A percentile compares a stretch with the other conserved stretches of the same genome.
phyloP scores from a whole-genome alignment of 2,888 invertebrate genomes.

The Diplazon laetatorius region DNA sequence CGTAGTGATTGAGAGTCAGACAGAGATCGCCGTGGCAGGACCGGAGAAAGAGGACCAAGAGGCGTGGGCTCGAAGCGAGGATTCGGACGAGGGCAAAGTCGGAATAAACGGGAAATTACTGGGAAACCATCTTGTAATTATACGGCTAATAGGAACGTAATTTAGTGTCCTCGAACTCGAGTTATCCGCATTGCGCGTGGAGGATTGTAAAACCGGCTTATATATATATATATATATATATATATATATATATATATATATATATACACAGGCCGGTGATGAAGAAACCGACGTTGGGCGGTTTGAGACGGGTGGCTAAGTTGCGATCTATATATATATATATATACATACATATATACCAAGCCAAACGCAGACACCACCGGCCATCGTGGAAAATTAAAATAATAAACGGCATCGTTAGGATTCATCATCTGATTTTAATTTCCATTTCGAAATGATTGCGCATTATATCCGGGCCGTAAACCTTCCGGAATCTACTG shows the following conservation, averaged over 20 bases:
- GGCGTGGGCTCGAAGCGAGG: slow-evolving; percentile 17
- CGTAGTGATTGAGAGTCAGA: too few relatives aligned
- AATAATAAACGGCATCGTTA: slow-evolving; percentile 83
- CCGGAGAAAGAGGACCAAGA: too few relatives aligned
- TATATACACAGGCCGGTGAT: too few relatives aligned
- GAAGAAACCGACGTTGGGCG: too few relatives aligned
- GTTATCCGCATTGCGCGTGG: slow-evolving; percentile 74
- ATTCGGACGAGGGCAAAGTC: slow-evolving; percentile 62
- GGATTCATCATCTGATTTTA: slow-evolving; percentile 83
- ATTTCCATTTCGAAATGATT: slow-evolving; percentile 83
- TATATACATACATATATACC: too few relatives aligned
- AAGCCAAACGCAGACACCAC: slow-evolving; percentile 5
- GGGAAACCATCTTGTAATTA: slow-evolving; percentile 83
- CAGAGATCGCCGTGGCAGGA: too few relatives aligned
- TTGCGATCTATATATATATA: too few relatives aligned
- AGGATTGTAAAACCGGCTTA: too few relatives aligned
- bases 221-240: too few relatives aligned
- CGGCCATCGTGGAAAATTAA: slow-evolving; percentile 80
- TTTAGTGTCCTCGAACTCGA: slow-evolving; percentile 83
- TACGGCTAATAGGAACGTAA: slow-evolving; percentile 83
- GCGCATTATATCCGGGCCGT: slow-evolving; percentile 81
- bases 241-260: too few relatives aligned
- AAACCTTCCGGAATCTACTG: slow-evolving; percentile 79
- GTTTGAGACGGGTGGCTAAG: too few relatives aligned
- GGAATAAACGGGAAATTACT: slow-evolving; percentile 82